Conservation (phyloP, 2,113 vertebrate species). For the Podiceps cristatus region DNA sequence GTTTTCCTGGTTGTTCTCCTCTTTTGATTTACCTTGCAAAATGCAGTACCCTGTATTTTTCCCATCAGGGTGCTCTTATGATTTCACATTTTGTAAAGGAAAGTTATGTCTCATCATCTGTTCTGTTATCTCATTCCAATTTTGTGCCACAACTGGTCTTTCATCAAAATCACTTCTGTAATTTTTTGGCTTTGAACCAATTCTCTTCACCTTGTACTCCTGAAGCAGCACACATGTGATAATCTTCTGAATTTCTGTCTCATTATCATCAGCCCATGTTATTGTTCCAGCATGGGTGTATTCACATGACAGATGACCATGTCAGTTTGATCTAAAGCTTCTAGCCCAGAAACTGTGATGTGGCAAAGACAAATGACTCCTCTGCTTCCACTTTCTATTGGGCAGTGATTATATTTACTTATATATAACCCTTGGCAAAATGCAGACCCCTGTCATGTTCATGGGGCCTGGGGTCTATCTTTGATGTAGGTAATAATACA, state of each 20-base stretch:
- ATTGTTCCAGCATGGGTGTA: not conserved
- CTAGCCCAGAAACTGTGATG: not conserved
- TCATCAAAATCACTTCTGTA: not conserved
- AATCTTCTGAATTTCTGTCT: not conserved
- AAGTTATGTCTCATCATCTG: not conserved
- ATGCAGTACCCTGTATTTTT: not conserved
- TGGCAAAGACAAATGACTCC: not conserved
- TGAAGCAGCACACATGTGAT: not conserved
- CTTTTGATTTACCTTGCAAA: not conserved
- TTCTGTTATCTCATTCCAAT: not conserved
- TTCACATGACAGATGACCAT: not conserved
- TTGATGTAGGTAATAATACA: not conserved
- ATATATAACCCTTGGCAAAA: accelerated
- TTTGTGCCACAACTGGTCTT: not conserved
- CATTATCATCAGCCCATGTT: not conserved
- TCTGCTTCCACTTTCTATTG: not conserved
- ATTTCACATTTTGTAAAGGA: not conserved
- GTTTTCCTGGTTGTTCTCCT: not conserved
- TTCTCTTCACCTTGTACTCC: not conserved
- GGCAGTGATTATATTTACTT: not conserved
- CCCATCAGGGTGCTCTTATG: not conserved
- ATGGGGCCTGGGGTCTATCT: not conserved
- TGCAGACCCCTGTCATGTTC: not conserved
- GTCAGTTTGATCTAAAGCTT: not conserved
- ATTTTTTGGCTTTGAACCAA: not conserved